Percentiles rank a stretch among this genome's conserved stretches.
Conservation (phyloP, 2,113 vertebrate genomes). For the Planiliza haematocheilus region DNA sequence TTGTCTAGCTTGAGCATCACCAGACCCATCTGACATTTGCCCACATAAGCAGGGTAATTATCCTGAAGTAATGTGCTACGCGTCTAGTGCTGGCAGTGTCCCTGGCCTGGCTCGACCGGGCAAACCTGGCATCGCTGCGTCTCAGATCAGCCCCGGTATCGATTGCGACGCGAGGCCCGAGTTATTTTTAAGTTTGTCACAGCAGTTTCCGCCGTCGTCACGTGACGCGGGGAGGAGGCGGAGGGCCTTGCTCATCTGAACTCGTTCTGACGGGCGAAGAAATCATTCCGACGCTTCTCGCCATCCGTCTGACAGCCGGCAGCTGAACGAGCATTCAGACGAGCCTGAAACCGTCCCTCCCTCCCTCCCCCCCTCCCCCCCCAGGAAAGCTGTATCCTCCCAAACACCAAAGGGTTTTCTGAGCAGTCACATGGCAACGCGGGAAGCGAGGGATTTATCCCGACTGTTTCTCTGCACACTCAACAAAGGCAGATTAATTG, state of each 20-base stretch:
- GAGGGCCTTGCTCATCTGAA: conserved; percentile 26
- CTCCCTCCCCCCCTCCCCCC: conserved; percentile 6
- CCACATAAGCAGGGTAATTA: conserved; percentile 68
- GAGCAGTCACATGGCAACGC: conserved; percentile 36
- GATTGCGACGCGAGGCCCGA: too few species aligned
- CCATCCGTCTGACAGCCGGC: conserved; percentile 49
- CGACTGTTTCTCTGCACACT: conserved; percentile 29
- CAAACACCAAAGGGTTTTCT: conserved; percentile 20
- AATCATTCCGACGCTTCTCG: conserved; percentile 12
- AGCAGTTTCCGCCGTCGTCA: too few species aligned
- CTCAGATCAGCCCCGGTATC: too few species aligned
- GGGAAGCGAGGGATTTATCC: conserved; percentile 28
- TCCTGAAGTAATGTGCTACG: conserved; percentile 72
- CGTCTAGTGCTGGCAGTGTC: conserved; percentile 66
- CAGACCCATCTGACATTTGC: conserved; percentile 53
- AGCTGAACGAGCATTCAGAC: conserved; percentile 41
- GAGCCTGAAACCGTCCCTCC: neutral
- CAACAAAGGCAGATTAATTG: conserved; percentile 34
- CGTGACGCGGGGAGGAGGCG: too few species aligned
- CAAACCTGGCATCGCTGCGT: conserved; percentile 20
- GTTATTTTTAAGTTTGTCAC: too few species aligned
- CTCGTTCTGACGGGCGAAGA: conserved; percentile 30
- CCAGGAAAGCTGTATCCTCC: conserved; percentile 21
- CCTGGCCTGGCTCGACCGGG: conserved; percentile 28
- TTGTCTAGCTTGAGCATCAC: conserved; percentile 22